Conservation (phyloP, 2,113 vertebrate genomes). For the Calidris pugnax region DNA sequence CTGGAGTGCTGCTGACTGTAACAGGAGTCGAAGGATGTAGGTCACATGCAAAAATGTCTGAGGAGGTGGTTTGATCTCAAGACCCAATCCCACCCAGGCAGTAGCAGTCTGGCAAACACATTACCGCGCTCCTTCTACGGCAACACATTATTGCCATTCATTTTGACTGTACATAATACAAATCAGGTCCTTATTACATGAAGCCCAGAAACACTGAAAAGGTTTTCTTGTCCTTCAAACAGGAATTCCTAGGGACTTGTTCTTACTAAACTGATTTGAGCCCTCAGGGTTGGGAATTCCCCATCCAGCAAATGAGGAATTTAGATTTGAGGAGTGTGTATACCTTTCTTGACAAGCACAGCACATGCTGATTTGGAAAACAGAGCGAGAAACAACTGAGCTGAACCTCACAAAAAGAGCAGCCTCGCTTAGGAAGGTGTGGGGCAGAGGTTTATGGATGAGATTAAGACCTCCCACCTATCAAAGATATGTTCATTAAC, state of each 20-base stretch:
- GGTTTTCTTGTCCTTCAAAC: neutral
- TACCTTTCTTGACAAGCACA: neutral
- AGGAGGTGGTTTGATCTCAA: neutral
- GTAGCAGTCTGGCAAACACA: constrained; percentile 7
- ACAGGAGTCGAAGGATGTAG: neutral
- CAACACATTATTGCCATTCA: neutral
- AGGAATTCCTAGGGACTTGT: neutral
- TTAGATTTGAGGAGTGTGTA: neutral
- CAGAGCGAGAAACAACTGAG: neutral
- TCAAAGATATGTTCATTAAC: neutral
- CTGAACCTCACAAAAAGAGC: neutral
- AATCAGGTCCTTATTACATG: neutral
- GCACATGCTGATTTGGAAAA: neutral
- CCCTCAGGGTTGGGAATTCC: constrained; percentile 14
- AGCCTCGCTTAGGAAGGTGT: neutral
- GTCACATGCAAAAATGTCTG: neutral
- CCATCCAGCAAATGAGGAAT: neutral
- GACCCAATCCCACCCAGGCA: constrained; percentile 13
- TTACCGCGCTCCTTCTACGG: neutral
- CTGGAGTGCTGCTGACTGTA: neutral
- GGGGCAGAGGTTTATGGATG: neutral
- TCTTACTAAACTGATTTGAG: constrained; percentile 4
- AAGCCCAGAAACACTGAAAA: neutral
- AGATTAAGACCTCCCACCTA: neutral
- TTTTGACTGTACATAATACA: neutral